Evolutionary conservation across 2,888 invertebrate genomes (phyloP), one percentile per base, ranked within the genome.

Genomic region (Bellardia bayeri): DNA sequence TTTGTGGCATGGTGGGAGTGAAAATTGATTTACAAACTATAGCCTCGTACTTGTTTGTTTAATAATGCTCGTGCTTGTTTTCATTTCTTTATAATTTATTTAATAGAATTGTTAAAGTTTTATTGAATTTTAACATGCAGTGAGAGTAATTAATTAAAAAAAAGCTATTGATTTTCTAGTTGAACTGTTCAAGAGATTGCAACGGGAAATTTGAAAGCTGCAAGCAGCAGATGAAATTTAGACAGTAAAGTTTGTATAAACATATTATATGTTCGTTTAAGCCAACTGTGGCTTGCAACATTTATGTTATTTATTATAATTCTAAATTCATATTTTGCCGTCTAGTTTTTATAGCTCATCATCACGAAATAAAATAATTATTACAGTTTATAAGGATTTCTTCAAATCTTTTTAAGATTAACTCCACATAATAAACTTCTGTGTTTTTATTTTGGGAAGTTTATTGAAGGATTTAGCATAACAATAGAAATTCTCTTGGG

Each of bases 71-170:
- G 66, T 66, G 66, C 33, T 58, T 74, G 16, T 69, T n/a, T 64
- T 54, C 11, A 0, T 56, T 66, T 37, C n/a, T 56, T n/a, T 64
- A 33, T 64, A 64, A 78, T 83, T 72, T 64, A 78, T 83, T 72
- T 64, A 78, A 78, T 83, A 33, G 64, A 83, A 72, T 72, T 72
- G 54, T 83, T 72, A 58, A 78, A 72, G 61, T 78, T 83, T 83
- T 78, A 78, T 83, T 83, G 78, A 83, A 78, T 78, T 83, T 64
- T 37, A 78, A 72, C 71, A 83, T 83, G 83, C 78, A 72, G 71
- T 54, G 71, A 23, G n/a, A 30, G 45, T 78, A 72, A 72, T 83
- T 78, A 72, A 83, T 78, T 83, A 56, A 58, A 11, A 23, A 23
- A 56, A 74, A 66, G 45, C 37, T 82, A 56, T 82, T 56, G 79